These are phyloP conservation scores for Blastobasis adustella DNA, from an alignment of 2,888 invertebrate species.

Conservation along the genomic window DNA sequence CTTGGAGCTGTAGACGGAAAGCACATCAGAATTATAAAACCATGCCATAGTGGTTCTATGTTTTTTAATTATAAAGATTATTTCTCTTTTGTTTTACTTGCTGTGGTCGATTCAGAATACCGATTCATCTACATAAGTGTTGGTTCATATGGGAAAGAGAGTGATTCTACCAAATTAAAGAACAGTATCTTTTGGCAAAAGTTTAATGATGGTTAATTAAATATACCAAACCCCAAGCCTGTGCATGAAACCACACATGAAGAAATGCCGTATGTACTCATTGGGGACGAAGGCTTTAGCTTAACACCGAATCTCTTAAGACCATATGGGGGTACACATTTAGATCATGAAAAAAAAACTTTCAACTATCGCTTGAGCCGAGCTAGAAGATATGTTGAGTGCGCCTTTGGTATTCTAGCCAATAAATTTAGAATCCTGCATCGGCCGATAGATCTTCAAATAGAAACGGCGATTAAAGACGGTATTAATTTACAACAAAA, in stretches of 20 bases:
- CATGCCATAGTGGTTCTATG: conserved; percentile 6
- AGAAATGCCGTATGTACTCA: conserved; percentile 7
- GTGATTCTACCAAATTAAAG: conserved; percentile 8
- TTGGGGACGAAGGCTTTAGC: conserved; percentile 6
- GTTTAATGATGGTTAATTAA: neutral
- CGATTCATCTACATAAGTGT: conserved; percentile 4
- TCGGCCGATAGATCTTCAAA: neutral
- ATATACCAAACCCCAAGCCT: conserved; percentile 6
- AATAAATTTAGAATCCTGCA: conserved; percentile 4
- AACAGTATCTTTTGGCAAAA: conserved; percentile 4
- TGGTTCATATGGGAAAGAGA: conserved; percentile 6
- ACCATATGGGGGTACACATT: conserved; percentile 3
- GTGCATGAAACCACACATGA: conserved; percentile 3
- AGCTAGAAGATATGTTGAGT: conserved; percentile 3
- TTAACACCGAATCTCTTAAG: conserved; percentile 3
- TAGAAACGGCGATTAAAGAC: neutral
- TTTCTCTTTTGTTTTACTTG: conserved; percentile 7
- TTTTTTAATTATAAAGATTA: conserved; percentile 9
- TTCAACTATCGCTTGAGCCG: conserved; percentile 6
- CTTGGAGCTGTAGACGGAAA: conserved; percentile 10
- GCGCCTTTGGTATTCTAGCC: neutral
- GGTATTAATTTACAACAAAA: no score
- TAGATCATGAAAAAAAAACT: conserved; percentile 4
- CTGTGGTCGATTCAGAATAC: conserved; percentile 6
- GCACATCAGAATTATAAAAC: conserved; percentile 8